phyloP scores from a whole-genome alignment of 2,888 invertebrate genomes.

The Alentia gelatinosa region DNA sequence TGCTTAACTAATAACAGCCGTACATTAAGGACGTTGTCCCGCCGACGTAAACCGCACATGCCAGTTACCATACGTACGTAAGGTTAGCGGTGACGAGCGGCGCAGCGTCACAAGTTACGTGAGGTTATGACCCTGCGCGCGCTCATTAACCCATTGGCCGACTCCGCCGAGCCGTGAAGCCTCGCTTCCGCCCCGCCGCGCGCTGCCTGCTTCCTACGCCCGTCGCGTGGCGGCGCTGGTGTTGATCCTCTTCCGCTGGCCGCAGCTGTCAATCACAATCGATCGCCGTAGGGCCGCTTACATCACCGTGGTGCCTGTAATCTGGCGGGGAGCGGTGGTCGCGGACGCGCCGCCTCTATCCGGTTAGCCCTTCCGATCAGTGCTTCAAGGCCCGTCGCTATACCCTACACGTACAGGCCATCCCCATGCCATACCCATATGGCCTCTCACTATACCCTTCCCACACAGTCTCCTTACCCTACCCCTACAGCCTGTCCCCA shows the following conservation, averaged over 20 bases:
- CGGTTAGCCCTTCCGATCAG: neutral
- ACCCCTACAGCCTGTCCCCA: neutral
- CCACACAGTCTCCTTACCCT: neutral
- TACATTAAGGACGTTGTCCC: neutral
- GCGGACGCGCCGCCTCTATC: neutral
- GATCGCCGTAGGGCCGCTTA: constrained; percentile 6
- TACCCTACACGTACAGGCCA: neutral
- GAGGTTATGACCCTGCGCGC: neutral
- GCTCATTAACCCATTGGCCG: neutral
- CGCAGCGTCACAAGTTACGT: neutral
- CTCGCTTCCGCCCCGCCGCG: neutral
- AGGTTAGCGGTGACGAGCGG: neutral
- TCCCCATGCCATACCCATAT: neutral
- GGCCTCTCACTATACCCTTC: neutral
- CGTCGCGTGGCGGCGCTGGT: neutral
- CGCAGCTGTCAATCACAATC: constrained; percentile 39
- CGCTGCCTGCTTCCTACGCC: neutral
- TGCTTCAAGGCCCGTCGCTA: neutral
- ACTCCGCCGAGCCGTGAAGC: neutral
- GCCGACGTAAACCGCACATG: too few species aligned
- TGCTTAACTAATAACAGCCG: neutral
- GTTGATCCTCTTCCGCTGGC: constrained; percentile 27
- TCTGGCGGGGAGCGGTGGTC: neutral
- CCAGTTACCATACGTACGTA: neutral
- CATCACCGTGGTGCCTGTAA: constrained; percentile 26